phyloP scores from a whole-genome alignment of 2,888 invertebrate species.

The Tenthredo mesomela region DNA sequence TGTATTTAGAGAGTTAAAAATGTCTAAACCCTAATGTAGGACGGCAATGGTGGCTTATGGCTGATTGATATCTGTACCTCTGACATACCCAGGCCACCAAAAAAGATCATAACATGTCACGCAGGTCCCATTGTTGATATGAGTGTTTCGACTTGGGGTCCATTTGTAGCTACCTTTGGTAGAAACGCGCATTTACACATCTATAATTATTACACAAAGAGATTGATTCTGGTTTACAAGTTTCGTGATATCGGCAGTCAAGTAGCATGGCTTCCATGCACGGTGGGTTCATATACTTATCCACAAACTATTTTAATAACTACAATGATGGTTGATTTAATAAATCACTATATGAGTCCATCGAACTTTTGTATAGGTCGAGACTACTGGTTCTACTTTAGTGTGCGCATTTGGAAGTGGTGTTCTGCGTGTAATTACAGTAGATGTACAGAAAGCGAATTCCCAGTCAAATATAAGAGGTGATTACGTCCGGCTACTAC shows the following conservation, averaged over 20 bases:
- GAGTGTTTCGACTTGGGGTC: conserved; percentile 84
- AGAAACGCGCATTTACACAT: conserved; percentile 86
- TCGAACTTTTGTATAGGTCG: conserved; percentile 78
- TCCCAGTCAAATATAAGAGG: conserved; percentile 50
- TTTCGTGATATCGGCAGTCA: conserved; percentile 81
- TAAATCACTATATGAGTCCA: not conserved
- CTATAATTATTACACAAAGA: conserved; percentile 84
- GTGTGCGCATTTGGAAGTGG: conserved; percentile 87
- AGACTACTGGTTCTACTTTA: conserved; percentile 83
- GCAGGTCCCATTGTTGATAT: conserved; percentile 87
- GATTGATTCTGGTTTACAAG: conserved; percentile 82
- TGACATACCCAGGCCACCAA: conserved; percentile 72
- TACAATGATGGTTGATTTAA: not conserved
- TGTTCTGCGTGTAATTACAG: conserved; percentile 81
- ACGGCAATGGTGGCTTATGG: conserved; percentile 93
- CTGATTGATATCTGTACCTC: conserved; percentile 83
- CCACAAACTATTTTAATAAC: conserved; percentile 3
- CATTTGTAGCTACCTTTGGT: conserved; percentile 87
- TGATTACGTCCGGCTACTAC: conserved; percentile 68
- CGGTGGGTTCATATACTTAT: conserved; percentile 76
- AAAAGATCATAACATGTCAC: conserved; percentile 84
- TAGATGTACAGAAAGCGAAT: conserved; percentile 59
- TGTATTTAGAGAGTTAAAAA: not conserved
- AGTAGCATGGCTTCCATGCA: conserved; percentile 86
- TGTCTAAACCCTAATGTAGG: conserved; percentile 79